These are phyloP conservation scores for Jaculus jaculus DNA, from an alignment of 2,113 vertebrate genomes.

Conservation along the genomic window DNA sequence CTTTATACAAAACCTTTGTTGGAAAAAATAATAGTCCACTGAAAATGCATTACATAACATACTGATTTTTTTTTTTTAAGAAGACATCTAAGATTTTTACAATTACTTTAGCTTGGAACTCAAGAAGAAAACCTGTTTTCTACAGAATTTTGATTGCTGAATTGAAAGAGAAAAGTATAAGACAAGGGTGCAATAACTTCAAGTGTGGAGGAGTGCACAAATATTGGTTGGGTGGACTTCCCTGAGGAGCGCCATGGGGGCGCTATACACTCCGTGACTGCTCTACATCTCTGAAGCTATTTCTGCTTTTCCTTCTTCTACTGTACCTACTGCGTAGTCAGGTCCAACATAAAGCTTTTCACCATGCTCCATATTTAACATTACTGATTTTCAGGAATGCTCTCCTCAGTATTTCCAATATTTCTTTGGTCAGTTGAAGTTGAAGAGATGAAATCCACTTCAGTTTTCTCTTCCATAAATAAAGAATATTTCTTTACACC, in stretches of 20 bases:
- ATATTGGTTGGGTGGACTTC: not conserved
- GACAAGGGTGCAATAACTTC: too few species aligned
- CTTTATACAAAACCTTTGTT: not conserved
- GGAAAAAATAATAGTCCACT: not conserved
- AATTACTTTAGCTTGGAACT: not conserved
- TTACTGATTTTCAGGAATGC: not conserved
- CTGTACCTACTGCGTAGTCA: not conserved
- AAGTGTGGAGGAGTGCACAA: not conserved
- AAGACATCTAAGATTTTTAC: not conserved
- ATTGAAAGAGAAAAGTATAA: not conserved
- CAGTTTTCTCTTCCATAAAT: not conserved
- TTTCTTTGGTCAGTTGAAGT: not conserved
- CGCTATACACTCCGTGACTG: accelerated
- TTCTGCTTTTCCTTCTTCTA: not conserved
- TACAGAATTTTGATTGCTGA: not conserved
- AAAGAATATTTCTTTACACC: not conserved
- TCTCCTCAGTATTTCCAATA: not conserved
- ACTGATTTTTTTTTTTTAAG: not conserved
- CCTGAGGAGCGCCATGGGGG: accelerated
- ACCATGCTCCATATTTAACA: not conserved
- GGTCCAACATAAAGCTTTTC: not conserved
- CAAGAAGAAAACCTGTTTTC: not conserved
- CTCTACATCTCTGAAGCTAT: not conserved
- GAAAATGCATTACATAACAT: not conserved
- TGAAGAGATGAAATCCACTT: not conserved